Conservation (phyloP, 1,140 invertebrate genomes). For the Drosophila bifasciata region DNA sequence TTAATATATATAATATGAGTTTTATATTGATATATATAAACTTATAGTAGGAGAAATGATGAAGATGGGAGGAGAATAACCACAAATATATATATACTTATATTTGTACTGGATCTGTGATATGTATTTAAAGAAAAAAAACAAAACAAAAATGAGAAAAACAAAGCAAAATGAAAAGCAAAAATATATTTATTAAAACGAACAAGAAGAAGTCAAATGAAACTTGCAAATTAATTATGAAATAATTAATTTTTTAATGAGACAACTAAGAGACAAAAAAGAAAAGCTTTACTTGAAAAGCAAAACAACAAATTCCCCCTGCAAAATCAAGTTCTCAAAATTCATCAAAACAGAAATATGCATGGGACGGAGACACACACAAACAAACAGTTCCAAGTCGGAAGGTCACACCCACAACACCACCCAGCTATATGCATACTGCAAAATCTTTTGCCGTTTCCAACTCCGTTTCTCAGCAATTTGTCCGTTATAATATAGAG, state of each 20-base stretch:
- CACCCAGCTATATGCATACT: slow-evolving; percentile 34
- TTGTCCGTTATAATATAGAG: slow-evolving; percentile 24
- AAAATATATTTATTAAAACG: slow-evolving; percentile 52
- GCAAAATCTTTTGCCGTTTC: slow-evolving; percentile 31
- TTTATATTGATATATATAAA: slow-evolving; percentile 70
- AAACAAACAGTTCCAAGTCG: slow-evolving; percentile 21
- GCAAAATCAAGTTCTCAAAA: slow-evolving; percentile 56
- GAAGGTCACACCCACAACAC: slow-evolving; percentile 16
- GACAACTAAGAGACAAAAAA: slow-evolving; percentile 54
- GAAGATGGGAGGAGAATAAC: slow-evolving; percentile 52
- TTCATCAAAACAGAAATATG: slow-evolving; percentile 35
- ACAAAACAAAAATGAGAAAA: slow-evolving; percentile 46
- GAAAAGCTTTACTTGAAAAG: slow-evolving; percentile 68
- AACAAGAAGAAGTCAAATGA: slow-evolving; percentile 57
- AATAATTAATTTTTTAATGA: slow-evolving; percentile 79
- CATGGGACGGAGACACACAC: too few species aligned
- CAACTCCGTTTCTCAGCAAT: slow-evolving; percentile 20
- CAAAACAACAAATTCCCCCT: slow-evolving; percentile 50
- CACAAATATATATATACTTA: slow-evolving; percentile 66
- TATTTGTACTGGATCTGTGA: slow-evolving; percentile 84
- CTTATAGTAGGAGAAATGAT: slow-evolving; percentile 54
- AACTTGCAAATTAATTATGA: slow-evolving; percentile 78
- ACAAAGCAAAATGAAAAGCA: slow-evolving; percentile 52
- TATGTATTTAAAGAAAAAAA: slow-evolving; percentile 80
- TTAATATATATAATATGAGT: slow-evolving; percentile 72